These are phyloP conservation scores for Yoshiicerus persimilis DNA, from an alignment of 1,140 invertebrate genomes.

Conservation along the genomic window DNA sequence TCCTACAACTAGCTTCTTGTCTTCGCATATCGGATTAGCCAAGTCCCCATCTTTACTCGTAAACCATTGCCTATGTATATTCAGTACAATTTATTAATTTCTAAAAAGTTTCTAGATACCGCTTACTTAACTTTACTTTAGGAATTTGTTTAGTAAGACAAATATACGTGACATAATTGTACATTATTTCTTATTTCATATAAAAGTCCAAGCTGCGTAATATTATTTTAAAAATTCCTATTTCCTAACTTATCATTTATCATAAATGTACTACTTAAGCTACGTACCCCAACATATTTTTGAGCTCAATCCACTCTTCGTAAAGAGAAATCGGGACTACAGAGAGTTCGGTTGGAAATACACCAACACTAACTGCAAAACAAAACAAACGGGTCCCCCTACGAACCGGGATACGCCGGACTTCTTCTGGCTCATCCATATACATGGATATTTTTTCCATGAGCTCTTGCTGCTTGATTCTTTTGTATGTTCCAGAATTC, in stretches of 20 bases:
- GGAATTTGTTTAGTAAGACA: no score
- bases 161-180: no score
- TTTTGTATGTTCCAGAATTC: not conserved
- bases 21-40: not conserved
- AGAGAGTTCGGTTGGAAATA: not conserved
- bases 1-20: not conserved
- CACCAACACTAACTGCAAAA: not conserved
- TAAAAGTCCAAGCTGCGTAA: no score
- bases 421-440: not conserved
- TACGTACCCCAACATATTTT: no score
- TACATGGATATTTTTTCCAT: not conserved
- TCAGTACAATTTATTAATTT: no score
- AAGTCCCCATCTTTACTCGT: not conserved
- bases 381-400: not conserved
- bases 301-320: not conserved
- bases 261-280: no score
- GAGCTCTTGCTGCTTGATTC: not conserved
- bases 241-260: no score
- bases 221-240: no score
- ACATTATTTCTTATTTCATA: no score
- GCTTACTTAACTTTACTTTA: no score
- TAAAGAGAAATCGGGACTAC: not conserved
- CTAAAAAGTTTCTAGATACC: no score
- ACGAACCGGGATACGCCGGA: not conserved
- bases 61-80: no score